phyloP scores from a whole-genome alignment of 1,140 invertebrate genomes.

The Leptoteleia sp. region DNA sequence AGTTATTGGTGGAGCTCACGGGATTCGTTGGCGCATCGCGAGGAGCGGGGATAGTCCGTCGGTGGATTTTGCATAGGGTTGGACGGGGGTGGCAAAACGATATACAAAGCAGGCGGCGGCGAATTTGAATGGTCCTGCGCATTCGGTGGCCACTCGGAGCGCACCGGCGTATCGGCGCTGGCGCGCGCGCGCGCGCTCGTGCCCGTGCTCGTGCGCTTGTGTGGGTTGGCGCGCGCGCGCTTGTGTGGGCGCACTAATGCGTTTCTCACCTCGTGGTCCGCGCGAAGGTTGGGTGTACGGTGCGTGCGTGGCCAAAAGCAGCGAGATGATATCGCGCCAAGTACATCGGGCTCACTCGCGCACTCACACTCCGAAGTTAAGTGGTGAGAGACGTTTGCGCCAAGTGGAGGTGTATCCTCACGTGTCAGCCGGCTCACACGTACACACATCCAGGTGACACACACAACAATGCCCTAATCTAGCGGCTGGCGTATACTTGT shows the following conservation, averaged over 20 bases:
- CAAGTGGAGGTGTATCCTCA: constrained; percentile 54
- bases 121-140: constrained; percentile 79
- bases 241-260: not conserved
- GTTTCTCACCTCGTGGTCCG: constrained; percentile 45
- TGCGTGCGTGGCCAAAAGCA: constrained; percentile 25
- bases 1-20: too few species aligned
- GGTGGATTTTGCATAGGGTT: too few species aligned
- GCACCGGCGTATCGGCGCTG: too few species aligned
- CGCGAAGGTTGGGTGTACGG: constrained; percentile 6
- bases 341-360: constrained; percentile 43
- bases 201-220: not conserved
- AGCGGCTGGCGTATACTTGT: not conserved
- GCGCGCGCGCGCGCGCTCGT: constrained; percentile 63
- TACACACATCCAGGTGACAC: constrained; percentile 12
- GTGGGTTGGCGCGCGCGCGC: not conserved
- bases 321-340: constrained; percentile 39
- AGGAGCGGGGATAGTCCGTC: too few species aligned
- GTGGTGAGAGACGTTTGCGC: constrained; percentile 29
- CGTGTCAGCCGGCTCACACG: constrained; percentile 55
- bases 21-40: too few species aligned
- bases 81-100: too few species aligned
- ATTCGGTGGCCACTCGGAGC: constrained; percentile 73
- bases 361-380: constrained; percentile 36
- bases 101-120: too few species aligned
- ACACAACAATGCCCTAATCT: constrained; percentile 6